Evolutionary conservation across 2,797 vertebrate genomes (phyloP).

Genomic region (Balearica regulorum): DNA sequence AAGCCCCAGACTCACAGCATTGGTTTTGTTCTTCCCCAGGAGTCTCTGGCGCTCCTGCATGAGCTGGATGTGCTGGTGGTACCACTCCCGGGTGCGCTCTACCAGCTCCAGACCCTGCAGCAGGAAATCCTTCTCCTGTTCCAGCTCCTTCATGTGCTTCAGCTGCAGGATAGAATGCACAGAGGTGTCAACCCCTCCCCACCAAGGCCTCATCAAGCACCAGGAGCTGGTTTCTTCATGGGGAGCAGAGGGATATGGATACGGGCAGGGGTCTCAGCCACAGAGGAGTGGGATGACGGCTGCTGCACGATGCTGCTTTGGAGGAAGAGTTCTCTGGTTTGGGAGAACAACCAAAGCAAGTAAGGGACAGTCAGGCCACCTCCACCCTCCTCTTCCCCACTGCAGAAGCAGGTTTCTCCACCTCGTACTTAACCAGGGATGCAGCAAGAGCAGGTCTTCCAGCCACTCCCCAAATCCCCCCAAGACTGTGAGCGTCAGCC

Average conservation of each 20-base stretch:
- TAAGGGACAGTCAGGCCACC: neutral
- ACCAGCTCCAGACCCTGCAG: conserved; percentile 90
- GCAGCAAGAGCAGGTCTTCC: neutral
- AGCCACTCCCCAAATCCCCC: neutral
- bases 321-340: neutral
- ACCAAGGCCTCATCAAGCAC: neutral
- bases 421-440: neutral
- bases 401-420: neutral
- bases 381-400: neutral
- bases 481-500: neutral
- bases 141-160: conserved; percentile 92
- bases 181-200: neutral
- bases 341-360: neutral
- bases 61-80: conserved; percentile 87
- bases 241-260: neutral
- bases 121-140: conserved; percentile 91
- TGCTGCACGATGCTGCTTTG: neutral
- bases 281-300: neutral
- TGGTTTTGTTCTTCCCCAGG: conserved; percentile 77
- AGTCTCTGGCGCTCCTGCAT: conserved; percentile 87
- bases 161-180: conserved; percentile 71
- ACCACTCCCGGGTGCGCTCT: conserved; percentile 87
- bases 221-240: neutral
- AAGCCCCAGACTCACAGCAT: conserved; percentile 70
- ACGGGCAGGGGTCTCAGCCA: neutral